Base-by-base conservation (phyloP, 53 echinoderm and acorn worm species). In the Luidia sarsii region DNA sequence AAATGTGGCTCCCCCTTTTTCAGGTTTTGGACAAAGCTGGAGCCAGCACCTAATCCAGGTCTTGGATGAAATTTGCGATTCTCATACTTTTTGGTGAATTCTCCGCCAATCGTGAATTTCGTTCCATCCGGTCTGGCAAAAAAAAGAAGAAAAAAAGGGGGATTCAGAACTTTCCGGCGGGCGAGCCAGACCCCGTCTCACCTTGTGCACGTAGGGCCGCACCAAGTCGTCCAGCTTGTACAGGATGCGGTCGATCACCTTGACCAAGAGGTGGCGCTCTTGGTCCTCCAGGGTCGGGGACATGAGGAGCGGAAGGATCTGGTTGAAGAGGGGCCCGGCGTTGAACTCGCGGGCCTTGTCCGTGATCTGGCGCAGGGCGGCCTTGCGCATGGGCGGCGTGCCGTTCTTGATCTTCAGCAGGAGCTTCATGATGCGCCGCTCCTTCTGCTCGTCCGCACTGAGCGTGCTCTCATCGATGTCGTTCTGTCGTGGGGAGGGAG, bases 221-320 rank as follows among this genome's bases (percentile, higher is more conserved):
- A 99, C 99, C 50, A 99, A 64, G 60, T 99, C 99, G 34, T 99
- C 99, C 36, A 99, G 83, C 65, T 99, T 99, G 79, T 99, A 99
- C 29, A 99, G 81, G 29, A 99, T 94, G 1, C 99, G 81, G 55
- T 99, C 99, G 48, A 99, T 99, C 39, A 99, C 99, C 57, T 99
- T 99, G 57, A 99, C 99, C 93, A 99, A 89, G 34, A 99, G 86
- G 85, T 99, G 99, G 54, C 99, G 99, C 82, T 99, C 99, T 87
- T 99, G 99, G 71, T 99, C 99, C 60, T 99, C 99, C 70, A 99
- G 63, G 3, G 99, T 99, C n/a, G 99, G 99, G 0, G 99, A 99
- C 99, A 99, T 99, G 43, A 99, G 84, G 64, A 99, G 65, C 20
- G 99, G 99, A 3, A 99, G 91, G 80, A 99, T 99, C 84, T 99